Evolutionary conservation across 2,888 invertebrate species (phyloP).

Genomic region (Drosophila subquinaria): DNA sequence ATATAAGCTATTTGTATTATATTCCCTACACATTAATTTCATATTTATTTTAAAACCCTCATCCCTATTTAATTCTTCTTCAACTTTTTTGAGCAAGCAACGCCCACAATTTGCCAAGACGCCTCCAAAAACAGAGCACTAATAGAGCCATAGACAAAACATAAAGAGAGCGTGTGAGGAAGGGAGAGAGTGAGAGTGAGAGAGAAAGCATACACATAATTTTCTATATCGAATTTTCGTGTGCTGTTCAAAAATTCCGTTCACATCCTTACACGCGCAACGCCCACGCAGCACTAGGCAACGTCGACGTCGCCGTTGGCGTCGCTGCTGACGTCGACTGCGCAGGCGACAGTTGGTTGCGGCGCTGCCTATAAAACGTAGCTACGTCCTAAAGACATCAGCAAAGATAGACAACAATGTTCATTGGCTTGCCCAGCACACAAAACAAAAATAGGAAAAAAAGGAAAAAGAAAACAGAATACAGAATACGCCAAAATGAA

Average conservation of each 20-base stretch:
- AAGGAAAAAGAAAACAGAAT: not conserved
- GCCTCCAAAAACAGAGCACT: conserved; percentile 33
- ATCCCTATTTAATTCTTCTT: conserved; percentile 2
- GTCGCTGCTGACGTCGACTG: conserved; percentile 35
- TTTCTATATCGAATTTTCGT: conserved; percentile 77
- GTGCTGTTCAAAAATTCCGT: conserved; percentile 75
- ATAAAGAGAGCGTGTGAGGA: not conserved
- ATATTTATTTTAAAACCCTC: conserved; percentile 33
- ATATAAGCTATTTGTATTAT: not conserved
- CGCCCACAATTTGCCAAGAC: conserved; percentile 56
- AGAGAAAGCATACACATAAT: conserved; percentile 43
- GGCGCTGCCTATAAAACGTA: conserved; percentile 3
- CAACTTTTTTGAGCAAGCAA: conserved; percentile 31
- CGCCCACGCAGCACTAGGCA: conserved; percentile 62
- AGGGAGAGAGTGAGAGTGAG: not conserved
- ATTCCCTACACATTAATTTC: conserved; percentile 28
- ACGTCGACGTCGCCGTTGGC: conserved; percentile 14
- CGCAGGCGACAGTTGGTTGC: conserved; percentile 62
- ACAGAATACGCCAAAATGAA: conserved; percentile 47
- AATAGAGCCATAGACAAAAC: conserved; percentile 60
- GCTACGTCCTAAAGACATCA: conserved; percentile 2
- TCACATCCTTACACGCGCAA: conserved; percentile 80
- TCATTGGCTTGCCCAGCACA: conserved; percentile 58
- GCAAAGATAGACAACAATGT: conserved; percentile 34
- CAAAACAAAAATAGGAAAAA: conserved; percentile 2